Conservation (phyloP, 2,888 invertebrate species). For the Lamellibrachia satsuma region DNA sequence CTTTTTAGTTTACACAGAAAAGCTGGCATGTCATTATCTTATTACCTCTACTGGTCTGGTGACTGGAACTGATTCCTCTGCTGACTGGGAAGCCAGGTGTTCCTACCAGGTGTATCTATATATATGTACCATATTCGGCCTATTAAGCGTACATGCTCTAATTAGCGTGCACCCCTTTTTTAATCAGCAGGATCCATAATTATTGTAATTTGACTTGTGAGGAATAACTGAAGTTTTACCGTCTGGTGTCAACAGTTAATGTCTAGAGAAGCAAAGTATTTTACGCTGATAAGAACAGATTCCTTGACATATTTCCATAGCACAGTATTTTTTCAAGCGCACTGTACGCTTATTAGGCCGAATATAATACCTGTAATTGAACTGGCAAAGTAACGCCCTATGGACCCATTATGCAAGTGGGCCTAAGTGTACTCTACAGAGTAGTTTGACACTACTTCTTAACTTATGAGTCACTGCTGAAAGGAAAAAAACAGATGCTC, state of each 20-base stretch:
- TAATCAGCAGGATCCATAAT: too few relatives aligned
- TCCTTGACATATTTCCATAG: too few relatives aligned
- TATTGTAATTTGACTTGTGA: too few relatives aligned
- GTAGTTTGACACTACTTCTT: background rate
- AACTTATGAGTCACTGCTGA: background rate
- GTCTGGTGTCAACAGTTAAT: too few relatives aligned
- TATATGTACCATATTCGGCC: background rate
- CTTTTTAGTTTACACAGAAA: background rate
- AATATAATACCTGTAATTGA: background rate
- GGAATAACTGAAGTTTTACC: too few relatives aligned
- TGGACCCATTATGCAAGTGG: background rate
- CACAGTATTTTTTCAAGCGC: too few relatives aligned
- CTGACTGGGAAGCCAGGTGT: background rate
- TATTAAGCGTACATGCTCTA: too few relatives aligned
- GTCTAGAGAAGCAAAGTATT: too few relatives aligned
- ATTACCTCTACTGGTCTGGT: background rate
- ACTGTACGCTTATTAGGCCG: too few relatives aligned
- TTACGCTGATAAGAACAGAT: too few relatives aligned
- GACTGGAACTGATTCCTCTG: background rate
- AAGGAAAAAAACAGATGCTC: background rate
- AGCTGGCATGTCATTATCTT: background rate
- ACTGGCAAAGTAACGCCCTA: background rate
- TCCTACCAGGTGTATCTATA: background rate
- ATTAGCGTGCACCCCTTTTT: too few relatives aligned
- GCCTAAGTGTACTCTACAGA: background rate